phyloP scores from a whole-genome alignment of 2,888 invertebrate genomes.

The Thereva unica region DNA sequence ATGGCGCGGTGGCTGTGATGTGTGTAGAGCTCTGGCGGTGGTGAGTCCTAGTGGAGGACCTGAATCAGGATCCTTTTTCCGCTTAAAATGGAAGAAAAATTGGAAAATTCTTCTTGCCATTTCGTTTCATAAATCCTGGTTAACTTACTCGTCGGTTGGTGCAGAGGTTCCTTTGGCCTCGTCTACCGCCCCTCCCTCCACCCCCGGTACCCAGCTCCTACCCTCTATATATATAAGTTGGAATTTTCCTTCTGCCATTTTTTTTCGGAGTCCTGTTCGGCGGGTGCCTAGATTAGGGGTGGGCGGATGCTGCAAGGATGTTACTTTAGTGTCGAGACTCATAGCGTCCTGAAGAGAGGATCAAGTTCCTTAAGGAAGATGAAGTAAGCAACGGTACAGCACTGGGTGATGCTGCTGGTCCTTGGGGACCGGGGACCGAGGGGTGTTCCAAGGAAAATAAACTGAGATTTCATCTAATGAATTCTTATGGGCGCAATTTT shows the following conservation, averaged over 20 bases:
- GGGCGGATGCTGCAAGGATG: slow-evolving; percentile 1
- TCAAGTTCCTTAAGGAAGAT: slow-evolving; percentile 25
- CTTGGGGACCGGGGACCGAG: neutral
- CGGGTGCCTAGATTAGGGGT: neutral
- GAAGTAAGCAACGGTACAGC: slow-evolving; percentile 12
- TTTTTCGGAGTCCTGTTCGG: neutral
- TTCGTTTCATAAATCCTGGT: slow-evolving; percentile 29
- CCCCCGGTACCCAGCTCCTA: neutral
- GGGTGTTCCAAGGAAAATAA: slow-evolving; percentile 15
- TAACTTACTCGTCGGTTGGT: slow-evolving; percentile 12
- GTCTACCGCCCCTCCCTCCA: neutral
- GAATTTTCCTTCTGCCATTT: too few relatives aligned
- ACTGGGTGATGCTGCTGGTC: too few relatives aligned
- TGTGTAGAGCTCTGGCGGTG: neutral
- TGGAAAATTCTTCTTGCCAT: slow-evolving; percentile 26
- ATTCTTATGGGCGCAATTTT: slow-evolving; percentile 32
- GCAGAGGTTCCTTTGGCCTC: neutral
- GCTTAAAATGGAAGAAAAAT: slow-evolving; percentile 17
- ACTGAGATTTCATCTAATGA: slow-evolving; percentile 31
- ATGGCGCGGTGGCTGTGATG: neutral
- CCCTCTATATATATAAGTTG: too few relatives aligned
- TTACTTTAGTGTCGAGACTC: slow-evolving; percentile 29
- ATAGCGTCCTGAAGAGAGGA: slow-evolving; percentile 23
- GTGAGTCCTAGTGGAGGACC: neutral
- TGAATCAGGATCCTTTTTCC: slow-evolving; percentile 8